A percentile compares a stretch with the other conserved stretches of the same genome.
Conservation (phyloP, 1,140 invertebrate genomes). For the Aphis gossypii region DNA sequence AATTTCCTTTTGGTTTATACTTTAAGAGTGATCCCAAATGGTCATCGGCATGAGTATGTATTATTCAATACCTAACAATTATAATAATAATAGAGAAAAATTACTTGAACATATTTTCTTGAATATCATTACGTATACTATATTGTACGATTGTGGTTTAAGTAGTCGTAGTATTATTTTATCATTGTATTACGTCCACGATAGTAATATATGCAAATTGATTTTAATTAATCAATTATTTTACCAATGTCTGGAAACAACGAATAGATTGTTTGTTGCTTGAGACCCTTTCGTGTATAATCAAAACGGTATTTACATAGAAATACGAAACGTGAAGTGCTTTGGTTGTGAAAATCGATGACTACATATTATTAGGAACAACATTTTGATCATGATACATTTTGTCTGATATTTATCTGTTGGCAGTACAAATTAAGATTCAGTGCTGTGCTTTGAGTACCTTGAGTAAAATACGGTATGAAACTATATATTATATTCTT, state of each 20-base stretch:
- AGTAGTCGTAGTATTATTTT: background rate
- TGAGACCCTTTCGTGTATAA: background rate
- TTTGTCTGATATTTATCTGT: background rate
- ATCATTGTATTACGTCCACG: background rate
- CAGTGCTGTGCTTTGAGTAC: background rate
- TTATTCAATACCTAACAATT: background rate
- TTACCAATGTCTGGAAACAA: background rate
- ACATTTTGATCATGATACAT: background rate
- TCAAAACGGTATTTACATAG: constrained; percentile 16
- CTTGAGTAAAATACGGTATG: background rate
- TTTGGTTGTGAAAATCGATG: background rate
- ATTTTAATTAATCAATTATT: constrained; percentile 34
- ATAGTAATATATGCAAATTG: constrained; percentile 36
- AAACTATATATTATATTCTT: background rate
- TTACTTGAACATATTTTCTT: background rate
- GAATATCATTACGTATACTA: background rate
- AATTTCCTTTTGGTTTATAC: background rate
- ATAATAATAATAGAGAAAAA: background rate
- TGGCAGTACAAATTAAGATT: background rate
- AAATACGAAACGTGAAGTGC: background rate
- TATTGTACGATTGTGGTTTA: background rate
- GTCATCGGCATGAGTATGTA: background rate
- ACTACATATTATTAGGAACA: background rate
- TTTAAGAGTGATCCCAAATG: background rate
- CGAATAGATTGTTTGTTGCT: background rate